Evolutionary conservation across 2,113 vertebrate species (phyloP).

Genomic region (Siniperca knerii): DNA sequence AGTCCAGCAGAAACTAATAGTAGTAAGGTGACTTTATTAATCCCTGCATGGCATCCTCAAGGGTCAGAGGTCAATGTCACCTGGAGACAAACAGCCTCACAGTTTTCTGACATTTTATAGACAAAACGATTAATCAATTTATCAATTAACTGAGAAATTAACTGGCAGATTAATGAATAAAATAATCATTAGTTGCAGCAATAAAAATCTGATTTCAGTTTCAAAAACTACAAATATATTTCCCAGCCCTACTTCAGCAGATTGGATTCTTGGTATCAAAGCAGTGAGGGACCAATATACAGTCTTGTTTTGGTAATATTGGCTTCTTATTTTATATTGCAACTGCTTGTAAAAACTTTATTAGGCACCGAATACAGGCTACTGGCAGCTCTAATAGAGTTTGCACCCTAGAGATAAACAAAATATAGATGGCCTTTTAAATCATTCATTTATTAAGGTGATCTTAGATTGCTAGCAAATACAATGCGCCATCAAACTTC

Average conservation of each 20-base stretch:
- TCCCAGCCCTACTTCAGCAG: neutral
- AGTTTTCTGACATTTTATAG: no score
- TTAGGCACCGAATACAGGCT: neutral
- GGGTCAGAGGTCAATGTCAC: no score
- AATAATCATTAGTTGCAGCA: no score
- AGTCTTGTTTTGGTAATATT: neutral
- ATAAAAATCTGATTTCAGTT: no score
- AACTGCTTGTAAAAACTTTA: neutral
- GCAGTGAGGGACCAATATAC: neutral
- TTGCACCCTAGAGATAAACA: neutral
- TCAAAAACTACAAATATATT: no score
- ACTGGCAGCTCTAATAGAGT: neutral
- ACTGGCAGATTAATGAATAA: no score
- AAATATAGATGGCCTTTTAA: neutral
- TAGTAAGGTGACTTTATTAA: no score
- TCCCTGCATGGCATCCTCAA: no score
- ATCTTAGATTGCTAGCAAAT: neutral
- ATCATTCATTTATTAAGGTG: neutral
- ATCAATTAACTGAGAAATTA: no score
- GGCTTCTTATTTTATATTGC: neutral
- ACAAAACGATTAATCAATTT: no score
- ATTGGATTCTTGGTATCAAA: neutral
- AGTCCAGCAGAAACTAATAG: no score
- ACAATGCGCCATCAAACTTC: neutral
- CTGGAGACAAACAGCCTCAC: no score